phyloP scores from a whole-genome alignment of 2,888 invertebrate species.

The Xylophagus ater region DNA sequence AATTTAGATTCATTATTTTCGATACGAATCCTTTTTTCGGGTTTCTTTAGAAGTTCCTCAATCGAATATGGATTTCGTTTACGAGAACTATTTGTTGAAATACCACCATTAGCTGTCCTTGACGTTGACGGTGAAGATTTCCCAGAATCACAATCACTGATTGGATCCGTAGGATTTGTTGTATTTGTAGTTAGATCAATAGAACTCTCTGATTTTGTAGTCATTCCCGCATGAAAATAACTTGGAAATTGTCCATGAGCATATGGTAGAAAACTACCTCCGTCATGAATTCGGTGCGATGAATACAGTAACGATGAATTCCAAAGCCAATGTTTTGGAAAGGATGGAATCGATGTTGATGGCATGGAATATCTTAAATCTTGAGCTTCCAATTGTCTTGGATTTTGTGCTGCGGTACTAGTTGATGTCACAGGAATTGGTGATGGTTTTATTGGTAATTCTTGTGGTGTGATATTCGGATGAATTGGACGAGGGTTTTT shows the following conservation, averaged over 20 bases:
- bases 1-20: background rate
- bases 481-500: conserved; percentile 14
- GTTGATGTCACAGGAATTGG: conserved; percentile 26
- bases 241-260: conserved; percentile 24
- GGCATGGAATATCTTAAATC: conserved; percentile 19
- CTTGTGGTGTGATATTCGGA: conserved; percentile 10
- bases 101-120: conserved; percentile 11
- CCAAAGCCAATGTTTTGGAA: conserved; percentile 40
- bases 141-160: conserved; percentile 38
- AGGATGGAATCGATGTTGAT: conserved; percentile 18
- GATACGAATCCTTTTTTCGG: conserved; percentile 44
- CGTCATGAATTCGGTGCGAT: conserved; percentile 28
- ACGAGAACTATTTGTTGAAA: conserved; percentile 21
- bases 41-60: conserved; percentile 73
- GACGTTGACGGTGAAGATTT: conserved; percentile 36
- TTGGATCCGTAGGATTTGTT: conserved; percentile 27
- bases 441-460: conserved; percentile 30
- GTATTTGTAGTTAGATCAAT: conserved; percentile 32
- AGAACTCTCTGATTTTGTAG: conserved; percentile 34
- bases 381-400: conserved; percentile 10
- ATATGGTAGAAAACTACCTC: conserved; percentile 22
- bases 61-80: conserved; percentile 78
- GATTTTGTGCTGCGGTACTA: conserved; percentile 11
- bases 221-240: conserved; percentile 20
- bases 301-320: conserved; percentile 38